Conservation (phyloP, 1,140 invertebrate species). For the Zelostemma sp. region DNA sequence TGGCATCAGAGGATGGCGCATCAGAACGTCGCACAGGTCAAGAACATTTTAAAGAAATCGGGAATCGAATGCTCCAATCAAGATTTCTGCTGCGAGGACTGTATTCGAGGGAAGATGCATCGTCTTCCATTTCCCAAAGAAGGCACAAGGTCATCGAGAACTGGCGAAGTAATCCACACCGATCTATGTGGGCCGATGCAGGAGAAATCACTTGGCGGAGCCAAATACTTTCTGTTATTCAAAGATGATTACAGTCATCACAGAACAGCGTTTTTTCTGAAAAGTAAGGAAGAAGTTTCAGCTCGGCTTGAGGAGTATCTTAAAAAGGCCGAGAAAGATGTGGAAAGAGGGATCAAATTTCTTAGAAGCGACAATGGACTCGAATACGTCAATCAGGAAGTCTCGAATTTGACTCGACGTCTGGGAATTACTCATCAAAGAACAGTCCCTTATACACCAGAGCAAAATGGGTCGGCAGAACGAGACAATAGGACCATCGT, state of each 20-base stretch:
- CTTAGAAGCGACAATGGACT: conserved; percentile 24
- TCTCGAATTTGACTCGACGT: conserved; percentile 1
- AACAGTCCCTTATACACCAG: conserved; percentile 48
- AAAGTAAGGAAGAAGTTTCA: conserved; percentile 53
- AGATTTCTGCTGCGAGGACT: conserved; percentile 10
- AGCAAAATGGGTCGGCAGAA: conserved; percentile 57
- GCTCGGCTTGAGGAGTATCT: conserved; percentile 14
- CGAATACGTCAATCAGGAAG: conserved; percentile 16
- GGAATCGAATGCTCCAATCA: conserved; percentile 26
- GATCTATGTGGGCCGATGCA: conserved; percentile 43
- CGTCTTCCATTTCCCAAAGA: conserved; percentile 15
- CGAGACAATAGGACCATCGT: conserved; percentile 55
- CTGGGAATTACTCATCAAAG: conserved; percentile 22
- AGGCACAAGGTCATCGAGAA: neutral
- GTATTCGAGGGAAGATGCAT: conserved; percentile 24
- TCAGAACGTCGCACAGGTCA: conserved; percentile 61
- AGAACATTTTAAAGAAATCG: conserved; percentile 47
- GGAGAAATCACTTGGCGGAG: conserved; percentile 25
- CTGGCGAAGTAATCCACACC: conserved; percentile 24
- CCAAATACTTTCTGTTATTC: conserved; percentile 35
- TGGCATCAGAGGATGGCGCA: conserved; percentile 64
- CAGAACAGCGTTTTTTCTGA: conserved; percentile 57
- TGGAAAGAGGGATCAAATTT: neutral
- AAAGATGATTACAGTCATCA: conserved; percentile 30
- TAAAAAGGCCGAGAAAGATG: neutral